A percentile compares a stretch with the other conserved stretches of the same genome.
Evolutionary conservation across 2,797 vertebrate species (phyloP).

Genomic region (Macropus fuliginosus): DNA sequence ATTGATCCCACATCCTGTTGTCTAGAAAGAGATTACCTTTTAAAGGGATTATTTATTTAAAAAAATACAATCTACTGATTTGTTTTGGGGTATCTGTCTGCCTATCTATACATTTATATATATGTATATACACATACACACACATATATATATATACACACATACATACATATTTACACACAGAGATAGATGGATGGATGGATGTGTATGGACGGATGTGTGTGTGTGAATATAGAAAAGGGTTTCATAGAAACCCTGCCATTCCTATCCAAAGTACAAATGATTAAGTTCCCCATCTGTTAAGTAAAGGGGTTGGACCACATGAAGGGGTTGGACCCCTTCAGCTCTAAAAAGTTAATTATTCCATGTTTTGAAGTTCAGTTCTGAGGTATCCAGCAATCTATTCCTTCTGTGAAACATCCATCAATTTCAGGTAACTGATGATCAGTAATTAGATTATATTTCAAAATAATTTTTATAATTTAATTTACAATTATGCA

Average conservation of each 20-base stretch:
- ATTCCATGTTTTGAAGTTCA: not conserved
- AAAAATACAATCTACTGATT: not conserved
- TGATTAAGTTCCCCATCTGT: conserved; percentile 12
- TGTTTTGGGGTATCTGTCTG: not conserved
- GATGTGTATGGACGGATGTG: not conserved
- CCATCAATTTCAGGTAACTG: not conserved
- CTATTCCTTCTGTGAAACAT: not conserved
- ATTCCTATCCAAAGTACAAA: conserved; percentile 6
- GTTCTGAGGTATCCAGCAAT: not conserved
- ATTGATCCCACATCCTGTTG: not conserved
- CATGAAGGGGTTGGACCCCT: not conserved
- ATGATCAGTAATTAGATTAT: not conserved
- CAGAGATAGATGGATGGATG: too few relatives aligned
- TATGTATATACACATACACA: accelerated
- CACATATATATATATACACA: accelerated
- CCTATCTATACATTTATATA: not conserved
- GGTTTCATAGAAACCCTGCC: not conserved
- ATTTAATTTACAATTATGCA: conserved; percentile 17
- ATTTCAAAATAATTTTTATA: not conserved
- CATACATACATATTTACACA: too few relatives aligned
- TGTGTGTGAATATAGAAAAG: not conserved
- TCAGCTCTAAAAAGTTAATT: not conserved
- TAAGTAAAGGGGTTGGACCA: not conserved
- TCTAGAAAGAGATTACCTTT: not conserved
- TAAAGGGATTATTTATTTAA: not conserved